phyloP scores from a whole-genome alignment of 2,113 vertebrate species.

The Xiphophorus hellerii region DNA sequence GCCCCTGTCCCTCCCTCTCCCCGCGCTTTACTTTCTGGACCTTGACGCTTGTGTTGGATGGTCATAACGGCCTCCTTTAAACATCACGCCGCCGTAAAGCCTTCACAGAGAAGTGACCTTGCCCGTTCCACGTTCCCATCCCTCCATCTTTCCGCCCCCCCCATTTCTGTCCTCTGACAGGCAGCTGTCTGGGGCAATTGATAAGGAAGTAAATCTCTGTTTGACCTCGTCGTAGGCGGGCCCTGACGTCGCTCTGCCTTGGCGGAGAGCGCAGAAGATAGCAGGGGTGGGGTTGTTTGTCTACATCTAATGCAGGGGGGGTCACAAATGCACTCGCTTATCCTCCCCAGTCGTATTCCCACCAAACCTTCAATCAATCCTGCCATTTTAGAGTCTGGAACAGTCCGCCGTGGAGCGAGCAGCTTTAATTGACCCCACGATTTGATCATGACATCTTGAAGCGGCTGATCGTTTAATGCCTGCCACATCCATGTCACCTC shows the following conservation, averaged over 20 bases:
- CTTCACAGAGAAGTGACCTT: conserved; percentile 71
- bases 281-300: conserved; percentile 49
- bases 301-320: conserved; percentile 34
- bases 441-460: conserved; percentile 36
- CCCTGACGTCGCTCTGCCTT: conserved; percentile 18
- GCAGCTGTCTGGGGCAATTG: conserved; percentile 63
- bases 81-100: conserved; percentile 57
- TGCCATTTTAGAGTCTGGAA: conserved; percentile 17
- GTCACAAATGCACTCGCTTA: conserved; percentile 10
- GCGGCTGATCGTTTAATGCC: conserved; percentile 56
- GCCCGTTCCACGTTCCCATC: conserved; percentile 41
- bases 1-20: conserved; percentile 30
- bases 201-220: conserved; percentile 57
- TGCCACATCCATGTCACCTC: conserved; percentile 48
- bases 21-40: conserved; percentile 52
- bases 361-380: conserved; percentile 24
- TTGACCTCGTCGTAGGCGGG: conserved; percentile 56
- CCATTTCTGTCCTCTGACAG: conserved; percentile 54
- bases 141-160: conserved; percentile 37
- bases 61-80: conserved; percentile 54
- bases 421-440: conserved; percentile 31
- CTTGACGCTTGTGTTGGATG: conserved; percentile 63
- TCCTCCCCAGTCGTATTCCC: conserved; percentile 7
- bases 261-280: background rate
- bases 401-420: background rate